A percentile compares a stretch with the other conserved stretches of the same genome.
These are phyloP conservation scores for Propithecus perrieri DNA, from an alignment of 2,797 vertebrate species.

Conservation along the genomic window DNA sequence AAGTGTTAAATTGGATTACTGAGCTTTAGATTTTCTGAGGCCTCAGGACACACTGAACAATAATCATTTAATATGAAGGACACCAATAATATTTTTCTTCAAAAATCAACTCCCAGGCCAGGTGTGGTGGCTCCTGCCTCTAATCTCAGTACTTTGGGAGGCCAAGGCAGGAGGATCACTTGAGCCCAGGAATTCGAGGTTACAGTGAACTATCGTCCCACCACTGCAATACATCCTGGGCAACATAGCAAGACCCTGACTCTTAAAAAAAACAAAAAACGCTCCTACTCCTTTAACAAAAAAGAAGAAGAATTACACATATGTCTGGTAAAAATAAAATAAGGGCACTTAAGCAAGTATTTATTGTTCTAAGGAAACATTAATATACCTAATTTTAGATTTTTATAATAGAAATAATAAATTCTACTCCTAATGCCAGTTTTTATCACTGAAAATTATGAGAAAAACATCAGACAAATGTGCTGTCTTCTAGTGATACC, in stretches of 20 bases:
- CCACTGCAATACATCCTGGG: neutral
- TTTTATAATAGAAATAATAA: slow-evolving; percentile 2
- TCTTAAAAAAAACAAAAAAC: neutral
- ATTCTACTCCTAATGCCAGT: neutral
- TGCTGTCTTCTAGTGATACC: neutral
- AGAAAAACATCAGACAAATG: neutral
- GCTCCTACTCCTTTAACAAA: neutral
- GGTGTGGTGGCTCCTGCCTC: rapidly evolving
- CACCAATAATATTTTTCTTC: neutral
- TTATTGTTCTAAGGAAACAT: neutral
- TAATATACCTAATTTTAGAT: slow-evolving; percentile 18
- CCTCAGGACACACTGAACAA: neutral
- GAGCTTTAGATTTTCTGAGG: neutral
- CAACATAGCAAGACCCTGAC: neutral
- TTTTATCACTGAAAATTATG: neutral
- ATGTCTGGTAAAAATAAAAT: slow-evolving; percentile 2
- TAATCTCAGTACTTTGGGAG: neutral
- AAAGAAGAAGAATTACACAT: neutral
- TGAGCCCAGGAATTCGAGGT: neutral
- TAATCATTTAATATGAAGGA: neutral
- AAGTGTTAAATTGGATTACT: neutral
- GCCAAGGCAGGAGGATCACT: neutral
- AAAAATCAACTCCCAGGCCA: neutral
- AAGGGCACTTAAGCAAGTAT: neutral
- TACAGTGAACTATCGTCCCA: neutral